phyloP scores from a whole-genome alignment of 1,140 invertebrate genomes.

The Caenorhabditis briggsae region DNA sequence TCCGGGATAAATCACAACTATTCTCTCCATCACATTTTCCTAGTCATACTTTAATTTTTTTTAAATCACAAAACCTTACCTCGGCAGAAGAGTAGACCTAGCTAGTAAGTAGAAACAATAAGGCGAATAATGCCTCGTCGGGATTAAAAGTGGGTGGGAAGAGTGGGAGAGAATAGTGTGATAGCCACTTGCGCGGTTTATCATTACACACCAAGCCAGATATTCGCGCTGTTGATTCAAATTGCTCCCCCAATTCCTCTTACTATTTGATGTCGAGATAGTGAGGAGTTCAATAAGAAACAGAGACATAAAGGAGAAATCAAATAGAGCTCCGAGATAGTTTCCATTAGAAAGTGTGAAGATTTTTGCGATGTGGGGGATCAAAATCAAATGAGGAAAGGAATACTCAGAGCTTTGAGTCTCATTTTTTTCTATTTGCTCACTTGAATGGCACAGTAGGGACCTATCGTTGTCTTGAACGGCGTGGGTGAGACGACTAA shows the following conservation, averaged over 20 bases:
- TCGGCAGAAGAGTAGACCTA: slow-evolving; percentile 12
- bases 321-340: slow-evolving; percentile 30
- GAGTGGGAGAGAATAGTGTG: slow-evolving; percentile 26
- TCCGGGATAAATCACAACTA: no score
- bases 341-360: slow-evolving; percentile 4
- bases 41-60: background rate
- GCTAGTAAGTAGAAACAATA: slow-evolving; percentile 48
- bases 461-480: background rate
- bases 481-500: slow-evolving; percentile 34
- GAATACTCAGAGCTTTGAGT: background rate
- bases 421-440: slow-evolving; percentile 13
- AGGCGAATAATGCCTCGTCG: slow-evolving; percentile 1
- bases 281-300: slow-evolving; percentile 5
- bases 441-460: slow-evolving; percentile 13
- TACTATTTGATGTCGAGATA: slow-evolving; percentile 34
- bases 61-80: slow-evolving; percentile 2
- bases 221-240: slow-evolving; percentile 46
- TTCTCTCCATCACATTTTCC: background rate
- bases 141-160: slow-evolving; percentile 48
- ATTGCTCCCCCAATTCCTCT: background rate
- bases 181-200: slow-evolving; percentile 48
- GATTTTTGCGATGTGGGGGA: background rate
- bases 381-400: background rate
- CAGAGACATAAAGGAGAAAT: slow-evolving; percentile 13
- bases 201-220: slow-evolving; percentile 53